phyloP scores from a whole-genome alignment of 2,113 vertebrate species.

The Stigmatopora argus region DNA sequence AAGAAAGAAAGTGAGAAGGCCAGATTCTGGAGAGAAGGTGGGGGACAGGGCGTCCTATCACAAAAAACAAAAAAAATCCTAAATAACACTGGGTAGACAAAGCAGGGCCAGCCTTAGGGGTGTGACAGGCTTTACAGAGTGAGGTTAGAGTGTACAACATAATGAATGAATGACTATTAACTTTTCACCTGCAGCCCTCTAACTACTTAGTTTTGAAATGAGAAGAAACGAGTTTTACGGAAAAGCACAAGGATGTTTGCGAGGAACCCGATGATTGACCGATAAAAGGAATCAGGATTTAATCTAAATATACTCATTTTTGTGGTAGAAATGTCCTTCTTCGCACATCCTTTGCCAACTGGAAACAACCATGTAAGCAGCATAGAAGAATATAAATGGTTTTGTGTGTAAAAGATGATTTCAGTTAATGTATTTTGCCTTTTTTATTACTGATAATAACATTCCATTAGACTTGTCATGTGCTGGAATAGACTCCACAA shows the following conservation, averaged over 20 bases:
- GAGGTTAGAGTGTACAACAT: conserved; percentile 39
- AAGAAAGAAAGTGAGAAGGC: conserved; percentile 33
- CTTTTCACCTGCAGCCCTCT: conserved; percentile 16
- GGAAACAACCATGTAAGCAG: no score
- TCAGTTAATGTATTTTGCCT: no score
- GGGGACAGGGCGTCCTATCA: conserved; percentile 48
- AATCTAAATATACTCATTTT: no score
- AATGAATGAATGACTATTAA: conserved; percentile 32
- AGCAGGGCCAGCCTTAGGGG: conserved; percentile 34
- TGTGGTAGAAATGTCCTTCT: no score
- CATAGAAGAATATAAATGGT: no score
- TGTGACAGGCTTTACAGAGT: conserved; percentile 25
- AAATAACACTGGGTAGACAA: conserved; percentile 51
- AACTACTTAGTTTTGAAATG: not conserved
- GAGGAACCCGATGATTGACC: not conserved
- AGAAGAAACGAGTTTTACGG: not conserved
- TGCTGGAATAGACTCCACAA: no score
- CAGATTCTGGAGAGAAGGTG: conserved; percentile 25
- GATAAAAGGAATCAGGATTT: no score
- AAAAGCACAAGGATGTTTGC: not conserved
- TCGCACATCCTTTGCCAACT: no score
- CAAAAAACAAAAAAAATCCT: conserved; percentile 31
- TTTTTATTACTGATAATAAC: no score
- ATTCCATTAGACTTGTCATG: no score
- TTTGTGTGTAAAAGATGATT: no score